Conservation (phyloP, 2,113 vertebrate species). For the Danio rerio region GRCz12tu NC_133180.1:11178001-11178500, state of each 20-base stretch:
- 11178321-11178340: too few species aligned
- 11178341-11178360: too few species aligned
- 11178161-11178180: slow-evolving; percentile 21
- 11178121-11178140: slow-evolving; percentile 64
- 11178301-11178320: too few species aligned
- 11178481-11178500: too few species aligned
- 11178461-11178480: too few species aligned
- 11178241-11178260: neutral
- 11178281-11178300: too few species aligned
- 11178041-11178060: slow-evolving; percentile 59
- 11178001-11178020: slow-evolving; percentile 50
- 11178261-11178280: neutral
- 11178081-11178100: slow-evolving; percentile 59
- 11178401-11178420: too few species aligned
- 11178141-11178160: slow-evolving; percentile 56
- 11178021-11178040: slow-evolving; percentile 15
- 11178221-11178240: neutral
- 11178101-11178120: slow-evolving; percentile 66
- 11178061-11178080: slow-evolving; percentile 73
- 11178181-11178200: neutral
- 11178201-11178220: neutral
- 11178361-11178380: too few species aligned
- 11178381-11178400: too few species aligned
- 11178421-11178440: too few species aligned
- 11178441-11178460: too few species aligned